Base-by-base conservation (phyloP, 2,797 vertebrate genomes). In the Hydrolagus colliei region DNA sequence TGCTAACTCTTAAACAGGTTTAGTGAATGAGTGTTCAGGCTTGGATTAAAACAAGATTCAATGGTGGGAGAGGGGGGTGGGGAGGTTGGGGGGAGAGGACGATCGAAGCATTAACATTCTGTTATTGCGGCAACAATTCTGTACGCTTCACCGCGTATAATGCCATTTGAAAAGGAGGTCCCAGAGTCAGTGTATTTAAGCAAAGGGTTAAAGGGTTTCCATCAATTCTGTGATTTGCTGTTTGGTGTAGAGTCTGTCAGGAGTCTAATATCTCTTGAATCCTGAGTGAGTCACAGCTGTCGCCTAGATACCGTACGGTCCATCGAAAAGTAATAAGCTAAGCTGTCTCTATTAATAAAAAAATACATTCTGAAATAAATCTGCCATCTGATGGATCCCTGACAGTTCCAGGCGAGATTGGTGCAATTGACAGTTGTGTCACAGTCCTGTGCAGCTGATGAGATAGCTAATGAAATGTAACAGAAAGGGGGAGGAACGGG, bases 321-420 rank as follows among this genome's bases (percentile, higher is more conserved):
- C 65, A 71, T 84, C 79, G 63, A 84, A 84, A 84, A 84, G 79
- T 52, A 84, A 84, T 84, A 84, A 84, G 79, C 32, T 71, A 84
- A 84, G 79, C 79, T 84, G 65, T 63, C 79, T 68, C 79, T 84
- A 84, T 84, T 84, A 84, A 84, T 84, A 84, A 71, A 84, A 27
- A 84, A 84, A 84, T 84, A 84, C 79, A 71, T 84, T 84, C 79
- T 32, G 32, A 84, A 84, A 84, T 84, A 84, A 84, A 84, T 93
- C 91, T 91, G 90, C 89, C 90, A 89, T 92, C 91, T 93, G 93
- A 94, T 92, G 92, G 90, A 89, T 88, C 87, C 87, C 87, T 93
- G 94, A 93, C 93, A 91, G 92, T 88, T 78, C 80, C 87, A 95
- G 79, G 93, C 95, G 93, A 93, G 93, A 95, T 94, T 88, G 89